Evolutionary conservation across 2,888 invertebrate genomes (phyloP), one percentile per base, ranked within the genome.

Genomic region (Tetranychus truncatus): DNA sequence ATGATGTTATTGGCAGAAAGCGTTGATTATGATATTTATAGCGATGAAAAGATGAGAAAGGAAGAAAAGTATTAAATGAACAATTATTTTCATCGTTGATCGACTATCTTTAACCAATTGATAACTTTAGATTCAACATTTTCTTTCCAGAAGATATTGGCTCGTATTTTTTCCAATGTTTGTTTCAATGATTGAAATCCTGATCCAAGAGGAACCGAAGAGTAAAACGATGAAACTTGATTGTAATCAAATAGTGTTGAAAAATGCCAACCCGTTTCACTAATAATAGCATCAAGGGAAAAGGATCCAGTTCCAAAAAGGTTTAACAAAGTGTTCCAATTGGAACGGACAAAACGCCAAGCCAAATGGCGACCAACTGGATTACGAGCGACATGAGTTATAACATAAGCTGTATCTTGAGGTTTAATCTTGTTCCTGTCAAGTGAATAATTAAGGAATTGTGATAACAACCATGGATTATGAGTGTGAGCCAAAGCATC

Each of bases 321-420:
- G 15, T 21, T 18, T 15, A 77, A 21, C n/a, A 77, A 21, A 11
- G 67, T 45, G 18, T 85, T 83, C 89, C 89, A 89, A 80, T 89
- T 87, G 1, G 88, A 87, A 80, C 88, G 87, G 45, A 90, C 82
- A 81, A 89, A 89, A 78, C 88, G 84, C 89, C 89, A 90, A 1
- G 89, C 88, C 71, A 89, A 83, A n/a, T 88, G 83, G 74, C 87
- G 84, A 6, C 89, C 89, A 78, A 88, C 87, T 2, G 87, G 86
- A 81, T 91, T 91, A 1, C 79, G 76, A 4, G 81, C 80, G 1
- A 90, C 89, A 0, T 91, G 89, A 0, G 86, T 86, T 72, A 92
- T 83, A 0, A 91, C 90, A 0, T 87, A 82, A 69, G 88, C 87
- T 0, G 91, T 88, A 79, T 90, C 88, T 78, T 88, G 87, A 0